Evolutionary conservation across 2,797 vertebrate species (phyloP).

Genomic region (Danio choprae): DNA sequence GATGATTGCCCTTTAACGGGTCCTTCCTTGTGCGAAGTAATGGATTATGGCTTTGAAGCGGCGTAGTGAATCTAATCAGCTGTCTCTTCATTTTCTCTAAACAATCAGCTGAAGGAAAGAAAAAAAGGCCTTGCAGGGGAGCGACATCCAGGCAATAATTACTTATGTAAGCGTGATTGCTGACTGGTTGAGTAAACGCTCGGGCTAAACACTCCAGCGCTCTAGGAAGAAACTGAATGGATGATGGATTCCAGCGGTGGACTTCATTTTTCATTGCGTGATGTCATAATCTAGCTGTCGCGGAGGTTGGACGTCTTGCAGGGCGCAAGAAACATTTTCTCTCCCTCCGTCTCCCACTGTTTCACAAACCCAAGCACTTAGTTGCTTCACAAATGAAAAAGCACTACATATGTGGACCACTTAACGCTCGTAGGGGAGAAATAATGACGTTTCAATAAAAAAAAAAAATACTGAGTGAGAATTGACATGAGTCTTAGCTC

Average conservation of each 20-base stretch:
- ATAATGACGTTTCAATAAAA: not conserved
- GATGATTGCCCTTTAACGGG: slow-evolving; percentile 38
- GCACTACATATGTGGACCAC: not conserved
- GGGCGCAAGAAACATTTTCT: not conserved
- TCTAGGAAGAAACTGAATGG: not conserved
- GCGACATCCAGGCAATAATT: slow-evolving; percentile 37
- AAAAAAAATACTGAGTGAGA: not conserved
- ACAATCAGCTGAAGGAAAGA: slow-evolving; percentile 43
- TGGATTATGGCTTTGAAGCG: slow-evolving; percentile 30
- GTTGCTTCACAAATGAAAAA: slow-evolving; percentile 28
- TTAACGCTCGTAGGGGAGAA: not conserved
- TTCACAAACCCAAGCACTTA: slow-evolving; percentile 5
- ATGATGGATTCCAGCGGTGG: slow-evolving; percentile 17
- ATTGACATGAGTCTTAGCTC: not conserved
- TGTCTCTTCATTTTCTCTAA: slow-evolving; percentile 39
- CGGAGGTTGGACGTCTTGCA: not conserved
- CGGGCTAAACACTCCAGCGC: slow-evolving; percentile 4
- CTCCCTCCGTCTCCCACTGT: not conserved
- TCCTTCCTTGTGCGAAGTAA: slow-evolving; percentile 7
- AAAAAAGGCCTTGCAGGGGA: slow-evolving; percentile 32
- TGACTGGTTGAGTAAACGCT: slow-evolving; percentile 26
- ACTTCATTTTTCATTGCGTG: slow-evolving; percentile 8
- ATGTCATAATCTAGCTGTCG: slow-evolving; percentile 21
- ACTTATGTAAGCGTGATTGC: slow-evolving; percentile 41
- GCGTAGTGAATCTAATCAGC: slow-evolving; percentile 41